These are phyloP conservation scores for Oreotragus oreotragus DNA, from an alignment of 2,113 vertebrate genomes.

Conservation along the genomic window DNA sequence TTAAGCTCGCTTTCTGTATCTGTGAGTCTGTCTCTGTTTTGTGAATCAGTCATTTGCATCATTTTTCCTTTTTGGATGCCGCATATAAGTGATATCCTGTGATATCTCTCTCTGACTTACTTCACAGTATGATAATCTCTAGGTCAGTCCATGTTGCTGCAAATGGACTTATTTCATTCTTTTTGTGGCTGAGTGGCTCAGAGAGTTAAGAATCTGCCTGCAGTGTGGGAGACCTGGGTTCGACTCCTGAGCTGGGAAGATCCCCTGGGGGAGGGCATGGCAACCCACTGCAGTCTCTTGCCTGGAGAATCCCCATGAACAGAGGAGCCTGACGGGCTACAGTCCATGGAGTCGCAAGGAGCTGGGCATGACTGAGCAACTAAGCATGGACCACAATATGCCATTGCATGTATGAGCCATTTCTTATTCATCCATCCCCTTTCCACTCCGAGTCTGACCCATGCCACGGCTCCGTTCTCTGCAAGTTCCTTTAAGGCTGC, in stretches of 20 bases:
- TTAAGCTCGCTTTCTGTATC: neutral
- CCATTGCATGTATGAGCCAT: rapidly evolving
- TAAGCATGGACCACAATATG: rapidly evolving
- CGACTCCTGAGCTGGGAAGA: neutral
- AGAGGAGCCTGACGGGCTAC: neutral
- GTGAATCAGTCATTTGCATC: too few relatives aligned
- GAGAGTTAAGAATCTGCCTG: neutral
- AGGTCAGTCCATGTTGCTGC: neutral
- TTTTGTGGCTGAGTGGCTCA: neutral
- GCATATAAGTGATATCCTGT: neutral
- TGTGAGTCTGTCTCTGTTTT: neutral
- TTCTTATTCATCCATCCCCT: rapidly evolving
- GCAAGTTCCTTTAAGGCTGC: neutral
- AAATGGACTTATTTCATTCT: neutral
- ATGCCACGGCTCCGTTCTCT: rapidly evolving
- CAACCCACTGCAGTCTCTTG: neutral
- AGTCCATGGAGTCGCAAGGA: neutral
- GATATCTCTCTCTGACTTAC: neutral
- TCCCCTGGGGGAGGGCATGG: neutral
- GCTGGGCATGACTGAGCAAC: rapidly evolving
- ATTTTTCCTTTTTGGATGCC: neutral
- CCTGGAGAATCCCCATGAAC: neutral
- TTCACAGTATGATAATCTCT: neutral
- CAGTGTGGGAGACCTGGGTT: neutral
- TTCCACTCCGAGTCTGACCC: neutral